These are phyloP conservation scores for Cerceris rybyensis DNA, from an alignment of 2,888 invertebrate genomes.

Conservation along the genomic window DNA sequence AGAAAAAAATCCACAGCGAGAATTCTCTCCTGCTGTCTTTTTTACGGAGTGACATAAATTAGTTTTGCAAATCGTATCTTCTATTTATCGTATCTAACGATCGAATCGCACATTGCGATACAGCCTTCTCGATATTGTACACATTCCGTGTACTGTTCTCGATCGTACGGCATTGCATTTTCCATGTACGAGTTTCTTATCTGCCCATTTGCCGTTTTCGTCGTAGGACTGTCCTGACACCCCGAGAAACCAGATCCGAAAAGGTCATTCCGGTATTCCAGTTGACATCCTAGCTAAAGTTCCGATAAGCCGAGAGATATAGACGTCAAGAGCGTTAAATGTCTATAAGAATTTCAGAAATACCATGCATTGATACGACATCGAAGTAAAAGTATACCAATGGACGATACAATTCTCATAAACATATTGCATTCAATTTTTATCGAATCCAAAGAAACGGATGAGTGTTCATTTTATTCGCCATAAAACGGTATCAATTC, in stretches of 20 bases:
- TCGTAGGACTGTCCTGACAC: neutral
- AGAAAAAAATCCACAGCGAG: neutral
- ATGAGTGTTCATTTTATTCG: no score
- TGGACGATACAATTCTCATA: no score
- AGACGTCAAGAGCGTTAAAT: no score
- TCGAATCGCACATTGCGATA: slow-evolving; percentile 23
- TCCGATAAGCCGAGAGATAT: neutral
- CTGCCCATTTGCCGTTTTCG: slow-evolving; percentile 10
- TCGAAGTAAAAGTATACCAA: no score
- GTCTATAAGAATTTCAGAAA: no score
- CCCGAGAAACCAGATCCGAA: slow-evolving; percentile 23
- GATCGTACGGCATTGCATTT: slow-evolving; percentile 8
- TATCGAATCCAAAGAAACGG: neutral
- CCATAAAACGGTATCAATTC: no score
- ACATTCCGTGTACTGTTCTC: slow-evolving; percentile 26
- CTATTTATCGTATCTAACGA: slow-evolving; percentile 36
- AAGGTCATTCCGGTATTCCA: slow-evolving; percentile 32
- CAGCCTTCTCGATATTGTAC: slow-evolving; percentile 2
- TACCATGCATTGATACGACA: no score
- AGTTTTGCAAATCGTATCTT: slow-evolving; percentile 1
- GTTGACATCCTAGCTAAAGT: slow-evolving; percentile 15
- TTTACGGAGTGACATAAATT: slow-evolving; percentile 21
- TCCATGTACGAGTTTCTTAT: slow-evolving; percentile 19
- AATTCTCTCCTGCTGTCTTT: slow-evolving; percentile 1
- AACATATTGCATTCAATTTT: neutral